These are phyloP conservation scores for Vollenhovia emeryi DNA, from an alignment of 1,140 invertebrate genomes.

Conservation along the genomic window DNA sequence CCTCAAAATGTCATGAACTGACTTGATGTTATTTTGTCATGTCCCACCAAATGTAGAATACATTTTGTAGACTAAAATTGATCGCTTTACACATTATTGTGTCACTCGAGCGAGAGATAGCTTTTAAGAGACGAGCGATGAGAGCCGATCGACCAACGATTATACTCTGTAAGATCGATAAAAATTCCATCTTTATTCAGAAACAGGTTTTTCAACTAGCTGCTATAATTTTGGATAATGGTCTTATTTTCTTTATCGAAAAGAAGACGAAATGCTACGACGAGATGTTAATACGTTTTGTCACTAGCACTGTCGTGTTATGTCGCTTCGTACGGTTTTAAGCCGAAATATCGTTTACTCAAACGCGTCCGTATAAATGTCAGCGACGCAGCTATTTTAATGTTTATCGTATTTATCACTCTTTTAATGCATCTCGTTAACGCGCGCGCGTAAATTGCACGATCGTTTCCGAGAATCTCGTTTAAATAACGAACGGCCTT, in stretches of 20 bases:
- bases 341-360: not conserved
- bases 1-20: not conserved
- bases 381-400: not conserved
- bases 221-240: not conserved
- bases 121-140: not conserved
- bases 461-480: slow-evolving; percentile 36
- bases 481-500: slow-evolving; percentile 48
- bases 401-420: not conserved
- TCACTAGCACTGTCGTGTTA: not conserved
- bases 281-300: not conserved
- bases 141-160: not conserved
- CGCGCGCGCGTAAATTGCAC: not conserved
- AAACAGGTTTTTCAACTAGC: slow-evolving; percentile 24
- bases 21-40: not conserved
- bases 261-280: not conserved
- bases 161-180: slow-evolving; percentile 3
- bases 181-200: slow-evolving; percentile 18
- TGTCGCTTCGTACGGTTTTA: not conserved
- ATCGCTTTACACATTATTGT: not conserved
- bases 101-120: not conserved
- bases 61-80: not conserved
- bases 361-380: not conserved
- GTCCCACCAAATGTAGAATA: not conserved
- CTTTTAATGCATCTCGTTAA: not conserved
- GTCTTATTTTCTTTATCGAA: not conserved